Base-by-base conservation (phyloP, 2,113 vertebrate genomes). In the Lasiurus borealis region DNA sequence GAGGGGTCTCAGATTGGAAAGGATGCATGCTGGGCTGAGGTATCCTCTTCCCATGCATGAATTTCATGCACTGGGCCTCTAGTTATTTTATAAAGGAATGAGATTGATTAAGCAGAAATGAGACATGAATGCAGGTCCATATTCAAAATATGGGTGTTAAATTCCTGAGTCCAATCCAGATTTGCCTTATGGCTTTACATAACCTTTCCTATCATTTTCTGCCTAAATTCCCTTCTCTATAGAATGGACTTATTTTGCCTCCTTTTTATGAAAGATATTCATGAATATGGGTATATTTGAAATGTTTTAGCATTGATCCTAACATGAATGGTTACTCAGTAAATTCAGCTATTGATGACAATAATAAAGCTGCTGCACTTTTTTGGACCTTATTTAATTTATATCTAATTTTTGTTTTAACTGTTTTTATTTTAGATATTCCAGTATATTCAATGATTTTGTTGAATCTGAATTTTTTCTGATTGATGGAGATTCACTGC, bases 401-500 rank as follows among this genome's bases (percentile, higher is more conserved):
- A 7, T 15, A n/a, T 66, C 19, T 85, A 44, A n/a, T 31, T 78
- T 92, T 69, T 88, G 36, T 91, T 85, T 72, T 57, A 36, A 93
- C 34, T 69, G 62, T 31, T 57, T 94, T 78, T 62, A 19, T 95
- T 97, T 48, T 82, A 98, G 98, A 0, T 97, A 95, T 97, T 94
- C 93, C 86, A 98, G 98, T 44, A 76, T 98, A 83, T 95, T 98
- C 59, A 98, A 97, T 90, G 98, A 98, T 80, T 98, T 98, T 81
- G 96, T 97, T 46, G 98, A 98, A 85, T 98, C 98, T 90, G 98
- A 98, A 50, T 98, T 97, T 94, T 98, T 98, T 90, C 78, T 98
- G 62, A 95, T 98, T 92, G 98, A 98, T 75, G 98, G 98, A 12
- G 98, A 98, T 93, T 98, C 98, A 21, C 91, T 98, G 59, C 88